A percentile compares a stretch with the other conserved stretches of the same genome.
These are phyloP conservation scores for Labroides dimidiatus DNA, from an alignment of 2,797 vertebrate species.

Conservation along the genomic window DNA sequence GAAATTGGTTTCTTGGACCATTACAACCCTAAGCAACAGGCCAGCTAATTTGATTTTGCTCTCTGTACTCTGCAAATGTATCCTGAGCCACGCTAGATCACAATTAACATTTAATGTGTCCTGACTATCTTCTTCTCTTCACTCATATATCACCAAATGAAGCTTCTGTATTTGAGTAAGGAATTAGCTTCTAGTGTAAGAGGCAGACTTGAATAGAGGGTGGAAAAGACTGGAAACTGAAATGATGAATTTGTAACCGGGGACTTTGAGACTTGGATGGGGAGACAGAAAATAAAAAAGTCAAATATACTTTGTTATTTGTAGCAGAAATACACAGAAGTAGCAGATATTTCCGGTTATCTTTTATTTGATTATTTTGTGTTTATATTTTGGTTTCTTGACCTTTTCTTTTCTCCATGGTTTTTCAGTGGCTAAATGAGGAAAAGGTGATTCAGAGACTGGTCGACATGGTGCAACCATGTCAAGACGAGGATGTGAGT, in stretches of 20 bases:
- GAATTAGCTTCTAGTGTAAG: neutral
- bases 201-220: too few species aligned
- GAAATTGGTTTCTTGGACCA: neutral
- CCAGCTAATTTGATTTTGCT: neutral
- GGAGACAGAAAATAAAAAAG: too few species aligned
- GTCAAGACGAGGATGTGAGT: conserved; percentile 99
- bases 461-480: conserved; percentile 96
- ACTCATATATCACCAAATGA: neutral
- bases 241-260: too few species aligned
- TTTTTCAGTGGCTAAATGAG: conserved; percentile 94
- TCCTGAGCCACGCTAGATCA: neutral
- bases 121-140: neutral
- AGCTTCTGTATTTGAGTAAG: neutral
- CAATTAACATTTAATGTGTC: neutral
- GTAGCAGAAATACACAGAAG: too few species aligned
- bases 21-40: neutral
- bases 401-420: conserved; percentile 2
- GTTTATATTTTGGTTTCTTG: neutral
- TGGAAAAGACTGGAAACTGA: too few species aligned
- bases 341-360: neutral
- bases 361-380: neutral
- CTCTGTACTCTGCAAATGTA: neutral
- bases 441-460: conserved; percentile 97
- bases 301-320: too few species aligned
- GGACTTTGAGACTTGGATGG: too few species aligned